A percentile compares a stretch with the other conserved stretches of the same genome.
Evolutionary conservation across 2,113 vertebrate species (phyloP).

Genomic region (Rhineura floridana): DNA sequence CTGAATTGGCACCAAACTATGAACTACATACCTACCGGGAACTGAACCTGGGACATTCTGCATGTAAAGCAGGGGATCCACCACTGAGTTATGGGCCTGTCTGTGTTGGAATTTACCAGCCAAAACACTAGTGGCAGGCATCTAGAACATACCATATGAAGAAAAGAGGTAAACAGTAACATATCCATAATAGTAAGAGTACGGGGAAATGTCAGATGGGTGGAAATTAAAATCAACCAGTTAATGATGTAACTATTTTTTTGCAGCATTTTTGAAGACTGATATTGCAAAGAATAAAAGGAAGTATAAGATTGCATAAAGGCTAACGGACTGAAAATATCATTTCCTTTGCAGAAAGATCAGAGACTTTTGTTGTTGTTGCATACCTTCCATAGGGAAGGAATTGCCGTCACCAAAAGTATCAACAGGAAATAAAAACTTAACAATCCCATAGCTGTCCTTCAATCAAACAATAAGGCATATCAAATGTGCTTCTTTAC

Average conservation of each 20-base stretch:
- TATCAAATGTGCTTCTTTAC: neutral
- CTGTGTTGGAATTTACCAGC: neutral
- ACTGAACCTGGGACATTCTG: too few species aligned
- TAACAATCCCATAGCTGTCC: neutral
- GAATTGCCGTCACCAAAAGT: slow-evolving; percentile 3
- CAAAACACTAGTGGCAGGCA: neutral
- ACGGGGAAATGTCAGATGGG: neutral
- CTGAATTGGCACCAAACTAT: too few species aligned
- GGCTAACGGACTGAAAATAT: neutral
- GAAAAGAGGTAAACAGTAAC: neutral
- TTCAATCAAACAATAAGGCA: neutral
- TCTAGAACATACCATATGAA: neutral
- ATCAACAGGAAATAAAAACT: slow-evolving; percentile 8
- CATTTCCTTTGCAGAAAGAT: neutral
- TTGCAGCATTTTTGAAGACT: neutral
- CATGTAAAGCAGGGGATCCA: too few species aligned
- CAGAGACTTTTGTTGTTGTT: too few species aligned
- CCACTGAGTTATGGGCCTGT: too few species aligned
- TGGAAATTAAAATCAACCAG: neutral
- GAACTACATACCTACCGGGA: too few species aligned
- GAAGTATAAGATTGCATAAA: neutral
- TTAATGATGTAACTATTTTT: neutral
- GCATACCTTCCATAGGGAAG: neutral
- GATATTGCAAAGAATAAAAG: neutral
- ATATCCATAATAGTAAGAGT: neutral